A percentile compares a stretch with the other conserved stretches of the same genome.
These are phyloP conservation scores for Perca flavescens DNA, from an alignment of 2,113 vertebrate genomes.

Conservation along the genomic window DNA sequence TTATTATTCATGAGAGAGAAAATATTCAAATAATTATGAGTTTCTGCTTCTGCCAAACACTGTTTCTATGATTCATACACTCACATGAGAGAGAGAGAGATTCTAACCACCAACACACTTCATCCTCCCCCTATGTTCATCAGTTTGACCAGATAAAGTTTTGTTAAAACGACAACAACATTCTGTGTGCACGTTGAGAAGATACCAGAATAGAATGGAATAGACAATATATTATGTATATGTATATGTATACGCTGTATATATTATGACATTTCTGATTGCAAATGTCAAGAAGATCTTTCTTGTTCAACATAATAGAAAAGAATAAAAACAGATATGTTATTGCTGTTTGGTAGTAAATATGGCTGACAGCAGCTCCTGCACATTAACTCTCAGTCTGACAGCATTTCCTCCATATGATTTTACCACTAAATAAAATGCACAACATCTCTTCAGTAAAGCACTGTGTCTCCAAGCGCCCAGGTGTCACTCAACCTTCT, in stretches of 20 bases:
- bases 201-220: not conserved
- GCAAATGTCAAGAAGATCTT: not conserved
- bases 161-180: not conserved
- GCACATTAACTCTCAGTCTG: not conserved
- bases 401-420: conserved; percentile 9
- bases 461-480: conserved; percentile 26
- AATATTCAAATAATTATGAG: conserved; percentile 82
- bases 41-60: conserved; percentile 68
- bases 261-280: not conserved
- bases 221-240: not conserved
- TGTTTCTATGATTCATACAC: conserved; percentile 53
- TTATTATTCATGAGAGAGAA: conserved; percentile 81
- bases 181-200: too few species aligned
- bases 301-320: not conserved
- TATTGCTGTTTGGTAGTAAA: not conserved
- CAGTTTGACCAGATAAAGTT: not conserved
- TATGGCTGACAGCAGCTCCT: not conserved
- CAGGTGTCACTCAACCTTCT: conserved; percentile 67
- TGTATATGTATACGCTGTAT: not conserved
- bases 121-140: not conserved
- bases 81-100: conserved; percentile 18
- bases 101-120: not conserved
- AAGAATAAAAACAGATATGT: not conserved
- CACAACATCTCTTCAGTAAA: conserved; percentile 28
- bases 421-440: conserved; percentile 40